A percentile compares a stretch with the other conserved stretches of the same genome.
Evolutionary conservation across 2,113 vertebrate genomes (phyloP).

Genomic region (Ochotona curzoniae): DNA sequence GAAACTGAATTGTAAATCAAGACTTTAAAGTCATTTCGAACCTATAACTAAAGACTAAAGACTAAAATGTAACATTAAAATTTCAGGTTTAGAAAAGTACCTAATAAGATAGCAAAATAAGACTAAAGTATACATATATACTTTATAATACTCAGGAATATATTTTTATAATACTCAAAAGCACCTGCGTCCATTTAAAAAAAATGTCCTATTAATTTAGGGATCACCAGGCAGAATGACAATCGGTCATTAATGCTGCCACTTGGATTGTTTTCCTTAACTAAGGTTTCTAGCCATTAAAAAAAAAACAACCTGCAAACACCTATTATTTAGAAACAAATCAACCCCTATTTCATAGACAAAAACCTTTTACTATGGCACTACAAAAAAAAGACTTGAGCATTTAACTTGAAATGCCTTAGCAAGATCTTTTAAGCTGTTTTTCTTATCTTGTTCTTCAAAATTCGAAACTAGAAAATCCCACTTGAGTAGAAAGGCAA

Average conservation of each 20-base stretch:
- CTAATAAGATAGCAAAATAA: constrained; percentile 28
- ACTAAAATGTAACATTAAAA: constrained; percentile 31
- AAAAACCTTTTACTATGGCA: constrained; percentile 56
- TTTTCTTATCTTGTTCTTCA: constrained; percentile 81
- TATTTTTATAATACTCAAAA: constrained; percentile 40
- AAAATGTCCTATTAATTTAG: constrained; percentile 52
- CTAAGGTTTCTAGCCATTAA: constrained; percentile 6
- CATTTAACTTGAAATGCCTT: constrained; percentile 66
- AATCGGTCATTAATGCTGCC: background rate
- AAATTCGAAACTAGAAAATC: constrained; percentile 81
- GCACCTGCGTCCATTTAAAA: constrained; percentile 41
- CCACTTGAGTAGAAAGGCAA: constrained; percentile 77
- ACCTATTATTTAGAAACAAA: constrained; percentile 46
- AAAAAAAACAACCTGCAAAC: constrained; percentile 63
- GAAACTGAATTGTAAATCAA: background rate
- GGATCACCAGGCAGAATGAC: constrained; percentile 45
- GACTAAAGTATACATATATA: background rate
- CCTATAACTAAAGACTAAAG: background rate
- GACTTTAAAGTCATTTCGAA: constrained; percentile 3
- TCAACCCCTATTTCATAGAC: constrained; percentile 20
- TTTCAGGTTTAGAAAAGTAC: constrained; percentile 6
- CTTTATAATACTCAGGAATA: background rate
- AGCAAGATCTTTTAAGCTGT: constrained; percentile 75
- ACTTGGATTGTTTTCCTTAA: constrained; percentile 1
- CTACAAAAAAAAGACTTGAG: constrained; percentile 69